phyloP scores from a whole-genome alignment of 2,797 vertebrate genomes.

The Hypotaenidia okinawae region DNA sequence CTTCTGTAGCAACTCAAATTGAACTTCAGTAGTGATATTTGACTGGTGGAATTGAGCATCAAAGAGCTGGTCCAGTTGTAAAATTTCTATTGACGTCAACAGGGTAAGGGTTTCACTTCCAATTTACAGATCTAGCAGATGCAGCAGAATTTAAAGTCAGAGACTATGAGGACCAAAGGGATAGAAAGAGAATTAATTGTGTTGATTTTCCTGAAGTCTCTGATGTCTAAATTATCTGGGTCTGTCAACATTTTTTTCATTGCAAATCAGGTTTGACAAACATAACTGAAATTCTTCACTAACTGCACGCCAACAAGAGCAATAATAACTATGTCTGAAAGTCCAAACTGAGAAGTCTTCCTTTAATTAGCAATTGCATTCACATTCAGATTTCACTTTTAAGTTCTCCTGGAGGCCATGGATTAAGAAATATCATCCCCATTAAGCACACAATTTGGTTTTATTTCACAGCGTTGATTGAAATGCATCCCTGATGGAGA shows the following conservation, averaged over 20 bases:
- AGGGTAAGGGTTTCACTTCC: not conserved
- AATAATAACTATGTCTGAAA: not conserved
- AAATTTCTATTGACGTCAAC: not conserved
- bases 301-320: not conserved
- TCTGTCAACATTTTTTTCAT: conserved; percentile 11
- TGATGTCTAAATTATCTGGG: conserved; percentile 15
- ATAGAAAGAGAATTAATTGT: not conserved
- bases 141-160: not conserved
- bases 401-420: conserved; percentile 69
- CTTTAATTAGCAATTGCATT: conserved; percentile 71
- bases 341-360: conserved; percentile 7
- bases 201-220: not conserved
- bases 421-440: conserved; percentile 14
- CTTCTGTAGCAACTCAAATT: not conserved
- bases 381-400: conserved; percentile 71
- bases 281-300: not conserved
- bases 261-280: conserved; percentile 27
- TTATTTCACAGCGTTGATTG: not conserved
- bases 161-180: not conserved
- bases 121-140: not conserved
- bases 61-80: not conserved
- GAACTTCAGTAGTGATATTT: not conserved
- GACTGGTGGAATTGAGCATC: not conserved
- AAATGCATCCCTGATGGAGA: not conserved
- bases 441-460: not conserved